Evolutionary conservation across 2,113 vertebrate genomes (phyloP).

Genomic region (Lamprologus lemairii): DNA sequence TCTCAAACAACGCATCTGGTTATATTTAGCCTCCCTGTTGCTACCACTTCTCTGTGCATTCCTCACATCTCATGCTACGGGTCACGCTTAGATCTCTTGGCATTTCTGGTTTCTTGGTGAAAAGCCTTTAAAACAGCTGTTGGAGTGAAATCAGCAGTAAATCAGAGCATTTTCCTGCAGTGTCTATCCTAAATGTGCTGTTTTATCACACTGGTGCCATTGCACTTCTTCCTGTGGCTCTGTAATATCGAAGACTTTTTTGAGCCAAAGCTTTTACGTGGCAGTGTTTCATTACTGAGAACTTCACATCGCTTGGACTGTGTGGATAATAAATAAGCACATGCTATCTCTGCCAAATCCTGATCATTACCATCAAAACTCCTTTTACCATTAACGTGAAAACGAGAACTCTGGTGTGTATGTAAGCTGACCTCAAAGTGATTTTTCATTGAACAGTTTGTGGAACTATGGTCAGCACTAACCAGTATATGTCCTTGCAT

Average conservation of each 20-base stretch:
- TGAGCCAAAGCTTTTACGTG: not conserved
- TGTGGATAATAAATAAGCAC: not conserved
- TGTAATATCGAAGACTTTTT: not conserved
- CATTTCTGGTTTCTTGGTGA: not conserved
- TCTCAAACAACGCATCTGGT: slow-evolving; percentile 12
- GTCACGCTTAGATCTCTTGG: slow-evolving; percentile 4
- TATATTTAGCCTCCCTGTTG: slow-evolving; percentile 37
- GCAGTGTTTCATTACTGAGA: not conserved
- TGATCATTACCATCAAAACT: not conserved
- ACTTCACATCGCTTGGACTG: not conserved
- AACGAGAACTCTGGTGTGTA: not conserved
- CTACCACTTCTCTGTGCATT: slow-evolving; percentile 13
- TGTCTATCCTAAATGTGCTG: not conserved
- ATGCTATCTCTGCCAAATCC: not conserved
- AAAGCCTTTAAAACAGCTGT: slow-evolving; percentile 5
- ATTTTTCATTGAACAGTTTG: not conserved
- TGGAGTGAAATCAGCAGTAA: not conserved
- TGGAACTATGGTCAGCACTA: not conserved
- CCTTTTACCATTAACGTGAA: not conserved
- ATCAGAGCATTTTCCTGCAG: not conserved
- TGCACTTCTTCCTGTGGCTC: not conserved
- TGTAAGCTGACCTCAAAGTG: not conserved
- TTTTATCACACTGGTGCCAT: not conserved
- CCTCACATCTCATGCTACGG: not conserved
- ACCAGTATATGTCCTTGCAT: not conserved